Evolutionary conservation across 2,113 vertebrate genomes (phyloP).

Genomic region (Cololabis saira): DNA sequence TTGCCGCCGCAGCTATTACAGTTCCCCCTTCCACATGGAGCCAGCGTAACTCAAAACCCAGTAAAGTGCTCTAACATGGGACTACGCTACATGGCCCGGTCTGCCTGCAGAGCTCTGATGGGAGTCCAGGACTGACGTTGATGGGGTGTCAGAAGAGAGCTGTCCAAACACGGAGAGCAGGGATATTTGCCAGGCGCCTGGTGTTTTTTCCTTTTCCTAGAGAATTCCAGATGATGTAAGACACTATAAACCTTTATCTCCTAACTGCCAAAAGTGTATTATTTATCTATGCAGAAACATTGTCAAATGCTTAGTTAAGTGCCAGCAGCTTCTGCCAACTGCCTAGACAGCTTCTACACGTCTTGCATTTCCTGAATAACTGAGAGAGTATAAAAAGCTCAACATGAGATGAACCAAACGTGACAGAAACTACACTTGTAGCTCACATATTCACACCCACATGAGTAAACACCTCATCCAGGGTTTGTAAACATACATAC

Average conservation of each 20-base stretch:
- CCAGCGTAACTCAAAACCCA: slow-evolving; percentile 61
- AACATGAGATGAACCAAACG: not conserved
- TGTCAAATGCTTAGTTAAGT: too few species aligned
- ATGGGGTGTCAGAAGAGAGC: slow-evolving; percentile 61
- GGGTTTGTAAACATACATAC: slow-evolving; percentile 26
- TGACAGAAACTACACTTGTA: slow-evolving; percentile 8
- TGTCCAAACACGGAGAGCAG: slow-evolving; percentile 55
- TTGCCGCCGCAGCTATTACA: slow-evolving; percentile 51
- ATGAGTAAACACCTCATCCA: slow-evolving; percentile 50
- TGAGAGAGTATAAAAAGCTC: too few species aligned
- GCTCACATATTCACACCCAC: slow-evolving; percentile 33
- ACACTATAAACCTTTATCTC: too few species aligned
- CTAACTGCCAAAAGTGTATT: too few species aligned
- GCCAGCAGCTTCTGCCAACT: too few species aligned
- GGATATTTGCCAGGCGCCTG: slow-evolving; percentile 50
- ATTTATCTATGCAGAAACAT: too few species aligned
- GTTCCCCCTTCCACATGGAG: slow-evolving; percentile 14
- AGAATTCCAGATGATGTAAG: too few species aligned
- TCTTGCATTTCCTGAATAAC: too few species aligned
- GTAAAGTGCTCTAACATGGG: slow-evolving; percentile 30
- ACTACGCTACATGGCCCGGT: slow-evolving; percentile 8
- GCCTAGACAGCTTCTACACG: too few species aligned
- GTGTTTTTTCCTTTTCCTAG: too few species aligned
- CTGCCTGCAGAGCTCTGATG: slow-evolving; percentile 37
- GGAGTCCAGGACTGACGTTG: slow-evolving; percentile 33